phyloP scores from a whole-genome alignment of 1,140 invertebrate species.

The Bombus balteatus region DNA sequence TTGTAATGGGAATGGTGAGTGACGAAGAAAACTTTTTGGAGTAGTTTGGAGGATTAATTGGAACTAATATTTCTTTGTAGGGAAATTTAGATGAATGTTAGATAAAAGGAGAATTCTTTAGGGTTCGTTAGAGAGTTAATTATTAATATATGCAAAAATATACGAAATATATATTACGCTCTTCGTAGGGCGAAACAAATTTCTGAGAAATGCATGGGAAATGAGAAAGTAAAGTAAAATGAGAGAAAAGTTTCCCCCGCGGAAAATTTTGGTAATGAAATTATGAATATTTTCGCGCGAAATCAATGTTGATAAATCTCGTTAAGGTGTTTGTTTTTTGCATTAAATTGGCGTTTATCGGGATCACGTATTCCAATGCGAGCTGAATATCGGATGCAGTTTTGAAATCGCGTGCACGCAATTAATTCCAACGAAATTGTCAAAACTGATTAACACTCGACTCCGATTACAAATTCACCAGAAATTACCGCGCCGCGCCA shows the following conservation, averaged over 20 bases:
- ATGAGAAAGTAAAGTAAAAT: not conserved
- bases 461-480: slow-evolving; percentile 26
- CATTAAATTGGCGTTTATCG: not conserved
- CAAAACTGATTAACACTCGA: slow-evolving; percentile 36
- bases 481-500: not conserved
- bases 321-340: slow-evolving; percentile 10
- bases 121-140: too few species aligned
- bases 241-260: not conserved
- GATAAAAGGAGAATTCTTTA: too few species aligned
- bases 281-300: not conserved
- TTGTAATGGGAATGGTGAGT: too few species aligned
- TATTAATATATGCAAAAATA: too few species aligned
- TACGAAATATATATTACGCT: too few species aligned
- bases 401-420: slow-evolving; percentile 14
- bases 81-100: too few species aligned
- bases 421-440: slow-evolving; percentile 29
- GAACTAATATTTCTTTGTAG: too few species aligned
- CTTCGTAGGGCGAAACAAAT: too few species aligned
- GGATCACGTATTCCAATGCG: not conserved
- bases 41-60: too few species aligned
- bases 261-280: not conserved
- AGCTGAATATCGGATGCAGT: not conserved
- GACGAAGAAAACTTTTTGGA: too few species aligned
- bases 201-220: not conserved
- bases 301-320: not conserved